Percentiles rank a stretch among this genome's conserved stretches.
phyloP scores from a whole-genome alignment of 2,888 invertebrate species.

The Colostygia pectinataria region DNA sequence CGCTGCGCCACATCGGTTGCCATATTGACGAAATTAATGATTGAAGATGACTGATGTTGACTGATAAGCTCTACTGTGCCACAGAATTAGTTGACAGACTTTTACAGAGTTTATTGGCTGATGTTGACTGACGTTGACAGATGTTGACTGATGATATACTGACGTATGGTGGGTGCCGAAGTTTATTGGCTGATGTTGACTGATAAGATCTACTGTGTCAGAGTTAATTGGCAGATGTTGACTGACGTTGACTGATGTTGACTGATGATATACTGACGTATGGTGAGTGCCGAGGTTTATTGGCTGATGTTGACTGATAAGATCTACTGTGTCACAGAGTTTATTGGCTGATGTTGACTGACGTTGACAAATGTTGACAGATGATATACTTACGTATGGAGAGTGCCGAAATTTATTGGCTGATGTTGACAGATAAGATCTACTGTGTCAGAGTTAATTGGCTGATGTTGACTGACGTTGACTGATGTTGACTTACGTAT shows the following conservation, averaged over 20 bases:
- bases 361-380: slow-evolving; percentile 2
- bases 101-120: background rate
- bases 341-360: background rate
- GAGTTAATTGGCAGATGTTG: background rate
- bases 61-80: background rate
- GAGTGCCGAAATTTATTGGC: background rate
- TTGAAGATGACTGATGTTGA: slow-evolving; percentile 4
- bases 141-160: slow-evolving; percentile 1
- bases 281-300: background rate
- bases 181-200: background rate
- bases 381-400: background rate
- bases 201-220: background rate
- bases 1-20: too few relatives aligned
- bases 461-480: slow-evolving; percentile 3
- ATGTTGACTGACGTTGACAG: background rate
- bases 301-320: too few relatives aligned
- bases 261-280: background rate
- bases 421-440: background rate
- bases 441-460: background rate
- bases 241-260: background rate
- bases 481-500: slow-evolving; percentile 85
- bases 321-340: too few relatives aligned
- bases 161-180: too few relatives aligned
- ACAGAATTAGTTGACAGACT: too few relatives aligned
- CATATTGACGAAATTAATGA: background rate